phyloP scores from a whole-genome alignment of 2,113 vertebrate species.

The Solea solea region DNA sequence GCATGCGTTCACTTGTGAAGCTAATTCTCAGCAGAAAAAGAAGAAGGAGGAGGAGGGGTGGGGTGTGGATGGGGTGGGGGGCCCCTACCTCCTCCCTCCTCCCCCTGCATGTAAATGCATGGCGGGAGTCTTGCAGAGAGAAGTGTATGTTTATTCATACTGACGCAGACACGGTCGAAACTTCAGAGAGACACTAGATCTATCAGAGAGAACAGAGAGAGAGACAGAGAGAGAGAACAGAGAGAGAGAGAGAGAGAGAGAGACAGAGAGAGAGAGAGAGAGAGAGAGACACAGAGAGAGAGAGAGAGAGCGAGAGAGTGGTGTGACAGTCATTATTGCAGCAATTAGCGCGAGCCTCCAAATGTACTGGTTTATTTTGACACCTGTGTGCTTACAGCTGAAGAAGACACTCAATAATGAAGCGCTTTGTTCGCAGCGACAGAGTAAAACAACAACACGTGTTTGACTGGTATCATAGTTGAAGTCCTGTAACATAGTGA shows the following conservation, averaged over 20 bases:
- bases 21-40: constrained; percentile 57
- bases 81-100: constrained; percentile 30
- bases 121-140: constrained; percentile 23
- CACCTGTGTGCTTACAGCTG: not conserved
- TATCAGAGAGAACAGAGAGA: not conserved
- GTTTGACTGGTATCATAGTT: not conserved
- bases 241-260: constrained; percentile 1
- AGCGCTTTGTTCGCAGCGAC: too few relatives aligned
- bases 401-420: not conserved
- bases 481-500: not conserved
- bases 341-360: constrained; percentile 62
- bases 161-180: constrained; percentile 73
- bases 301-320: constrained; percentile 14
- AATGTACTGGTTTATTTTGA: constrained; percentile 61
- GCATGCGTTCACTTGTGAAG: constrained; percentile 58
- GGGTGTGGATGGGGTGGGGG: too few relatives aligned
- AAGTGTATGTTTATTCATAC: constrained; percentile 74
- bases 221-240: too few relatives aligned
- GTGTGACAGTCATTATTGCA: constrained; percentile 46
- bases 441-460: not conserved
- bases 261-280: not conserved
- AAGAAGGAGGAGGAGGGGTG: not conserved
- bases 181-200: not conserved
- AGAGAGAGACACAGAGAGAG: not conserved
- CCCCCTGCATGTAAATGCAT: constrained; percentile 59